Base-by-base conservation (phyloP, 2,797 vertebrate species). In the Centroberyx gerrardi region DNA sequence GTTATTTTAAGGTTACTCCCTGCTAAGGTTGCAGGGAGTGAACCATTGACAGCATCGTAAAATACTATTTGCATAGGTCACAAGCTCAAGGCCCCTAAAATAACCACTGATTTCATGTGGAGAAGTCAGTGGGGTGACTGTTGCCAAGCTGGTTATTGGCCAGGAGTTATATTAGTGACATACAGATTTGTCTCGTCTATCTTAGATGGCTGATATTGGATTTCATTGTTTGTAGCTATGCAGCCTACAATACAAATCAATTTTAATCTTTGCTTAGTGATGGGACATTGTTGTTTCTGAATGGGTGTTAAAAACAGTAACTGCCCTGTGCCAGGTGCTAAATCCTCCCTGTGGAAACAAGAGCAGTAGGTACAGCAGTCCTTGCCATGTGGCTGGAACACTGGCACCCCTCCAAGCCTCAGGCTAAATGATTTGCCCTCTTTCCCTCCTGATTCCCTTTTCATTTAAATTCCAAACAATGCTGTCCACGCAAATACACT, bases 321-420 rank as follows among this genome's bases (percentile, higher is more conserved):
- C 49, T 0, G 18, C 40, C n/a, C n/a, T 0, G 60, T 79, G 82
- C 81, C 87, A 82, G 80, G 53, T 78, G 90, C 74, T 87, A 84
- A 88, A 88, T 84, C 88, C 81, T 74, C 73, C 74, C 68, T 0
- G 68, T 77, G 85, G 82, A 83, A 87, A 80, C 76, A 82, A 59
- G 66, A 80, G 81, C 79, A 80, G n/a, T 1, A 61, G 78, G 80
- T 82, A 48, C 74, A 22, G 18, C 58, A 17, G 28, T 31, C n/a
- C 22, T 17, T 67, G 53, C 52, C 38, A 68, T 58, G 74, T 27
- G 64, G 63, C 62, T 74, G 78, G 74, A 87, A 82, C 68, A 68
- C 29, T 62, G 74, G 81, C 81, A 36, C 1, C 5, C 0, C 27
- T 80, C 76, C 76, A 76, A 78, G 62, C 76, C 61, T 8, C 12